Evolutionary conservation across 2,797 vertebrate genomes (phyloP).

Genomic region (Yasuhikotakia modesta): DNA sequence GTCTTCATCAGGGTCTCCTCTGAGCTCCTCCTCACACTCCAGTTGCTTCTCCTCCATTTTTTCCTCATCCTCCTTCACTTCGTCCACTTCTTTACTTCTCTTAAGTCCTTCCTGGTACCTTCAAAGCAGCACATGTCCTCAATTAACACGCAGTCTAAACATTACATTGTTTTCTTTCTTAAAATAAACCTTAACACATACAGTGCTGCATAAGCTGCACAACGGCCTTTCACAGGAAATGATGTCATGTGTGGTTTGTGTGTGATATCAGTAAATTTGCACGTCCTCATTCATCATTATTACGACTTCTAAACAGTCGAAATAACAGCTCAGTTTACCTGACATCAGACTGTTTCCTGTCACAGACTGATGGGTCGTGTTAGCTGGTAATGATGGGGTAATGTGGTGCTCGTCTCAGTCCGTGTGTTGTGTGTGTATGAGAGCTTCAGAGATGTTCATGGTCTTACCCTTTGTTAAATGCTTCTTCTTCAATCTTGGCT

Average conservation of each 20-base stretch:
- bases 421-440: background rate
- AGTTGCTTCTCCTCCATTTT: slow-evolving; percentile 64
- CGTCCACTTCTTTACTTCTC: slow-evolving; percentile 70
- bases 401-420: no score
- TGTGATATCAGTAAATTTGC: no score
- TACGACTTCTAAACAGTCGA: no score
- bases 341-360: no score
- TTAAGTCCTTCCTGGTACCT: slow-evolving; percentile 80
- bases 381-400: no score
- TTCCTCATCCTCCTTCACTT: slow-evolving; percentile 72
- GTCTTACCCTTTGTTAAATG: slow-evolving; percentile 87
- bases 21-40: slow-evolving; percentile 68
- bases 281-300: no score
- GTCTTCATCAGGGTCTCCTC: slow-evolving; percentile 69
- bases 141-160: background rate
- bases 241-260: no score
- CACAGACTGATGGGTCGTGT: no score
- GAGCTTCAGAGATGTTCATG: background rate
- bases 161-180: background rate
- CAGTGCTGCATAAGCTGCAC: no score
- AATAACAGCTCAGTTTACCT: no score
- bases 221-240: no score
- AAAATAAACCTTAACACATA: no score
- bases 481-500: slow-evolving; percentile 92
- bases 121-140: background rate